A percentile compares a stretch with the other conserved stretches of the same genome.
Conservation (phyloP, 1,140 invertebrate species). For the Agraylea sexmaculata region DNA sequence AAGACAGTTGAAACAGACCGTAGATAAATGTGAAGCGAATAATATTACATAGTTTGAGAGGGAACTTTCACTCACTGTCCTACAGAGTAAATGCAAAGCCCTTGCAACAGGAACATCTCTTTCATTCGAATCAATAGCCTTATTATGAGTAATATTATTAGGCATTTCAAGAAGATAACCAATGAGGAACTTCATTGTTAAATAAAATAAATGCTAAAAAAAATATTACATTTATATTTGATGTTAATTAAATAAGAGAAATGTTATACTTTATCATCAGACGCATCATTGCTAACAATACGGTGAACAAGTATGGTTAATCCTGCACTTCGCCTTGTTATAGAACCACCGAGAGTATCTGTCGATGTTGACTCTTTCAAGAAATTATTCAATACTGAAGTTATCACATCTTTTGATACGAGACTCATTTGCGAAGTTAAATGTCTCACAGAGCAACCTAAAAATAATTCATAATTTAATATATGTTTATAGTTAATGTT, state of each 20-base stretch:
- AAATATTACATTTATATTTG: constrained; percentile 6
- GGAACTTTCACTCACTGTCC: constrained; percentile 34
- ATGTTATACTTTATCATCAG: constrained; percentile 31
- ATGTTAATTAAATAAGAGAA: background rate
- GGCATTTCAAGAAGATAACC: too few species aligned
- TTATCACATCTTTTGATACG: constrained; percentile 24
- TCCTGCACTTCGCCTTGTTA: constrained; percentile 65
- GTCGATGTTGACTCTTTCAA: constrained; percentile 30
- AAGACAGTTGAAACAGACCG: constrained; percentile 33
- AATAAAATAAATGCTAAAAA: constrained; percentile 17
- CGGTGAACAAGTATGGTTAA: constrained; percentile 62
- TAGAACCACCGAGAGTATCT: constrained; percentile 32
- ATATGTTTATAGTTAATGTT: background rate
- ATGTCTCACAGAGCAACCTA: constrained; percentile 20
- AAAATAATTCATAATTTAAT: constrained; percentile 7
- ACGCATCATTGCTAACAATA: constrained; percentile 53
- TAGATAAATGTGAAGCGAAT: constrained; percentile 31
- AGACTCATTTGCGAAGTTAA: constrained; percentile 26
- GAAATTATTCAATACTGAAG: constrained; percentile 27
- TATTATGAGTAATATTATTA: constrained; percentile 15
- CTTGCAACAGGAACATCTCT: constrained; percentile 34
- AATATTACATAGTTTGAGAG: constrained; percentile 33
- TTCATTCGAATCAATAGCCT: constrained; percentile 21
- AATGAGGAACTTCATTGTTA: constrained; percentile 13
- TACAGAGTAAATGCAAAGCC: constrained; percentile 34